Percentiles rank a stretch among this genome's conserved stretches.
phyloP scores from a whole-genome alignment of 2,797 vertebrate genomes.

The Sebastes paucispinis region DNA sequence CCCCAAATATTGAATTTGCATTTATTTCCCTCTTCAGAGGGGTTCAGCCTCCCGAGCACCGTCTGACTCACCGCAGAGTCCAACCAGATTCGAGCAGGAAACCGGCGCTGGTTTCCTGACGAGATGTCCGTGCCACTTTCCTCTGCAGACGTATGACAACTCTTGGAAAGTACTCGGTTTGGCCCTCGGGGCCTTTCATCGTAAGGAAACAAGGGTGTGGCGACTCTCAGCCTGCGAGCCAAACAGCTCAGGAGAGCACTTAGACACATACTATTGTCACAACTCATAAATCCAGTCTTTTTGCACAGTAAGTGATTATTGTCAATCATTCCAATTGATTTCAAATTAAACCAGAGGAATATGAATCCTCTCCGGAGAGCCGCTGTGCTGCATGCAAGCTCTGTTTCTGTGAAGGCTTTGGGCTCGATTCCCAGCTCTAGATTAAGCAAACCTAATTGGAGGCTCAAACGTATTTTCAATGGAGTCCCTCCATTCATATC shows the following conservation, averaged over 20 bases:
- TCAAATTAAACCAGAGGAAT: constrained; percentile 48
- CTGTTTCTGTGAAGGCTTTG: constrained; percentile 37
- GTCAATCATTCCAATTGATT: constrained; percentile 60
- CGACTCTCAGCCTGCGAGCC: constrained; percentile 45
- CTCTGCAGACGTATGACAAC: constrained; percentile 73
- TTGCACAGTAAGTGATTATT: constrained; percentile 49
- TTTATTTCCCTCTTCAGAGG: constrained; percentile 67
- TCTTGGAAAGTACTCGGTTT: constrained; percentile 64
- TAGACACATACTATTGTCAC: constrained; percentile 57
- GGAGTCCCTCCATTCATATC: constrained; percentile 55
- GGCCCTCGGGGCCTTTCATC: constrained; percentile 62
- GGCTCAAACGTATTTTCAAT: constrained; percentile 55
- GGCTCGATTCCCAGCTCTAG: constrained; percentile 57
- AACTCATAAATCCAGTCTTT: constrained; percentile 46
- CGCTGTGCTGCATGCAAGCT: constrained; percentile 27
- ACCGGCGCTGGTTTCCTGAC: constrained; percentile 69
- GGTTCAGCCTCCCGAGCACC: constrained; percentile 55
- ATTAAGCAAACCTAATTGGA: constrained; percentile 66
- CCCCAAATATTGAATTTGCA: constrained; percentile 69
- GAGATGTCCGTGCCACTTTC: constrained; percentile 73
- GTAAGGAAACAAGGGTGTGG: constrained; percentile 72
- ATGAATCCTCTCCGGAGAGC: constrained; percentile 42
- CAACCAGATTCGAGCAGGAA: constrained; percentile 60
- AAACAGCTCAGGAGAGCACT: constrained; percentile 61
- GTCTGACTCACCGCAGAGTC: constrained; percentile 67